These are phyloP conservation scores for Ateles fusciceps DNA, from an alignment of 2,797 vertebrate species.

Conservation along the genomic window DNA sequence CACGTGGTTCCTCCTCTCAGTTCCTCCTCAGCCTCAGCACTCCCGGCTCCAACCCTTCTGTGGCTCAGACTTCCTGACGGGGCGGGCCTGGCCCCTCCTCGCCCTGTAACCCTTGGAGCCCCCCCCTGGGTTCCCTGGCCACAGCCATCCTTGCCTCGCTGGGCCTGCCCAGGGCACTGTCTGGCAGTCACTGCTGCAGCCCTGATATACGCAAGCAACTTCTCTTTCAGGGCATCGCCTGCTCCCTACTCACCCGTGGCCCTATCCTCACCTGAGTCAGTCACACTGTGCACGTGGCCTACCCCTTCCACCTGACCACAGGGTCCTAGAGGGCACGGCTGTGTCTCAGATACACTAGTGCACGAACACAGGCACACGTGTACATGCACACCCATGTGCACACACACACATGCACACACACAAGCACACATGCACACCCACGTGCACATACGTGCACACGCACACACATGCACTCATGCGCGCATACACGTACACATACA, in stretches of 20 bases:
- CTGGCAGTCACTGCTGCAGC: background rate
- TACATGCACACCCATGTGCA: rapidly evolving
- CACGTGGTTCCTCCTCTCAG: no score
- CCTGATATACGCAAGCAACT: no score
- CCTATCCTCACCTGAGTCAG: background rate
- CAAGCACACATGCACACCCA: no score
- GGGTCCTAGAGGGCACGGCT: background rate
- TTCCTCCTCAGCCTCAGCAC: no score
- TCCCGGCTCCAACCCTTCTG: no score
- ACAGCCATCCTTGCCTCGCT: background rate
- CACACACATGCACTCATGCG: rapidly evolving
- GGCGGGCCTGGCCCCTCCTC: background rate
- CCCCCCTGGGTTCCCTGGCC: background rate
- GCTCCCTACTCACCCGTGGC: background rate
- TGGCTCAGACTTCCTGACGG: no score
- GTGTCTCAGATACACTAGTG: background rate
- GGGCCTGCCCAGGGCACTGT: background rate
- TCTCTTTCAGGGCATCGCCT: background rate
- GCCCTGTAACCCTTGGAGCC: background rate
- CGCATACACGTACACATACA: rapidly evolving
- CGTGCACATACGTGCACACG: no score
- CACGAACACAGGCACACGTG: rapidly evolving
- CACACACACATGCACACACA: no score
- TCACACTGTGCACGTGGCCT: background rate
- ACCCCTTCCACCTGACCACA: no score